Conservation (phyloP, 2,797 vertebrate genomes). For the Mus caroli region DNA sequence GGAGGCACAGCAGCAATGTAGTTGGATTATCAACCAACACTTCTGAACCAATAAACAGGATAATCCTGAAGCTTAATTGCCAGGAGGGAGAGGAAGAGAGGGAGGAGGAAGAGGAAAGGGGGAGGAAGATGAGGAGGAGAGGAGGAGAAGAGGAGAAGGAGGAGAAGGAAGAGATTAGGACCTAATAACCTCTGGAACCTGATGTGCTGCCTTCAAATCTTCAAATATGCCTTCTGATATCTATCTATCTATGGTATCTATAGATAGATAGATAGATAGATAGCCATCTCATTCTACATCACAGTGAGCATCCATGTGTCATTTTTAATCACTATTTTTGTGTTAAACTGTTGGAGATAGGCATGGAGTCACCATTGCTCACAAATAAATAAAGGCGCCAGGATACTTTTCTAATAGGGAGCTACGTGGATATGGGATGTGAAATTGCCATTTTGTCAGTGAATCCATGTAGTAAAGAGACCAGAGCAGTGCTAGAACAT, state of each 20-base stretch:
- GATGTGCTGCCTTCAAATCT: neutral
- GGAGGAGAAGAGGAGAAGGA: no score
- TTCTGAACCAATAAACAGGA: neutral
- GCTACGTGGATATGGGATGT: accelerated
- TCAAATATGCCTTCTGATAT: neutral
- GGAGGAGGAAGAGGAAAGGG: no score
- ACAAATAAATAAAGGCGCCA: no score
- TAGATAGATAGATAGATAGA: no score
- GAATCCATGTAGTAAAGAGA: neutral
- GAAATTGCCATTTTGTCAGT: neutral
- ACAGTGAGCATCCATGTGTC: neutral
- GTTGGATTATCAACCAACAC: accelerated
- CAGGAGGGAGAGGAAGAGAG: neutral
- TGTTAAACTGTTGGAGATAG: neutral
- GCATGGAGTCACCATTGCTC: accelerated
- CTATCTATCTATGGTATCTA: no score
- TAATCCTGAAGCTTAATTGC: neutral
- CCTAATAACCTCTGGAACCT: neutral
- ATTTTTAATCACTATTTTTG: neutral
- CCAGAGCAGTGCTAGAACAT: no score
- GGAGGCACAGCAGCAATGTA: neutral
- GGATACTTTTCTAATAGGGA: neutral
- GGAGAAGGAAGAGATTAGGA: no score
- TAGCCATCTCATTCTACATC: neutral
- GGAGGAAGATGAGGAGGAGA: neutral